Conservation (phyloP, 2,797 vertebrate species). For the Malurus leucopterus region DNA sequence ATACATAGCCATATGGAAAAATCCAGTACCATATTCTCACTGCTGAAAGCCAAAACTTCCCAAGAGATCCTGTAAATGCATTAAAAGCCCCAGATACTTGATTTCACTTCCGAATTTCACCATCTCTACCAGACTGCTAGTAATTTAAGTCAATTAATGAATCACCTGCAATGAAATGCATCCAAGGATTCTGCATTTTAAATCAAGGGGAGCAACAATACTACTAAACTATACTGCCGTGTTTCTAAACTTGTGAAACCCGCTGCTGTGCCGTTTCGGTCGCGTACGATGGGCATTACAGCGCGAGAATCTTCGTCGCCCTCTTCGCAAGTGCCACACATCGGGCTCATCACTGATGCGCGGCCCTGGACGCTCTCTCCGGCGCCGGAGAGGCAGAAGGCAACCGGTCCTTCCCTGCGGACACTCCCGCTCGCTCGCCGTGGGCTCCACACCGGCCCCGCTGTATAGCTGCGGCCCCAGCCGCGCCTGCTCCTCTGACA, state of each 20-base stretch:
- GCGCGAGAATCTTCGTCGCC: neutral
- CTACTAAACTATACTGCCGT: rapidly evolving
- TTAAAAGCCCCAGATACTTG: neutral
- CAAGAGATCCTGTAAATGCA: neutral
- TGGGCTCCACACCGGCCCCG: neutral
- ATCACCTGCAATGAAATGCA: neutral
- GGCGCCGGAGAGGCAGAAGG: neutral
- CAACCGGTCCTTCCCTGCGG: neutral
- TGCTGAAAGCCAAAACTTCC: slow-evolving; percentile 34
- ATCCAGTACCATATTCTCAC: neutral
- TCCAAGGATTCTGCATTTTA: neutral
- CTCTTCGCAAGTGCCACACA: rapidly evolving
- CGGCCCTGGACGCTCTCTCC: neutral
- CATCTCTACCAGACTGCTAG: neutral
- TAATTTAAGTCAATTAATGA: neutral
- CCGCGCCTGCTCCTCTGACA: neutral
- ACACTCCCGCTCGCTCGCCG: neutral
- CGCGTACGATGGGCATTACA: neutral
- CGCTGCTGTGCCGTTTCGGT: neutral
- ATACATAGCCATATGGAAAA: slow-evolving; percentile 10
- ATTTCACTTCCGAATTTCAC: neutral
- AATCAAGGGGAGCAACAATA: neutral
- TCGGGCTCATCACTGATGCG: rapidly evolving
- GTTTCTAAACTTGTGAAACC: neutral
- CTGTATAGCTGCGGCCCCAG: neutral